Evolutionary conservation across 1,140 invertebrate species (phyloP).

Genomic region (Pristionchus pacificus): DNA sequence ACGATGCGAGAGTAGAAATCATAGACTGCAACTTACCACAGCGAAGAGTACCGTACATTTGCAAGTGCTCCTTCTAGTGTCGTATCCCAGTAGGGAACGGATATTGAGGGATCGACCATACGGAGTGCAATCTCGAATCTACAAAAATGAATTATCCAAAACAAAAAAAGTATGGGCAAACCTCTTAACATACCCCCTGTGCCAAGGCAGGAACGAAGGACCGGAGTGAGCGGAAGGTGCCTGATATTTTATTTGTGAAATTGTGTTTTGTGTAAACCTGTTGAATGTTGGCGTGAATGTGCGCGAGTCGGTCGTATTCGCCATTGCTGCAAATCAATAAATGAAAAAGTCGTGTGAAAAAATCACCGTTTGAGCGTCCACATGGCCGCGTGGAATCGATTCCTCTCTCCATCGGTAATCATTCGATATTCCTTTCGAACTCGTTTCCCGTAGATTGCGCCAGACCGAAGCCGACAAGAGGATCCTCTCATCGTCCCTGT

Average conservation of each 20-base stretch:
- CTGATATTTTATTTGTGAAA: not conserved
- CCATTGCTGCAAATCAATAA: not conserved
- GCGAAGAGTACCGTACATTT: conserved; percentile 29
- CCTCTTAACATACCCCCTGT: conserved; percentile 48
- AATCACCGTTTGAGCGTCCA: too few species aligned
- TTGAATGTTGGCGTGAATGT: conserved; percentile 3
- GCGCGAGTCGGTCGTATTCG: not conserved
- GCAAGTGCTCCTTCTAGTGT: conserved; percentile 31
- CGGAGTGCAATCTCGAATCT: conserved; percentile 38
- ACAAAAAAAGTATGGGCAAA: too few species aligned
- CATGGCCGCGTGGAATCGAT: conserved; percentile 37
- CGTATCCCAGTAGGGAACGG: conserved; percentile 42
- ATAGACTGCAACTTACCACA: too few species aligned
- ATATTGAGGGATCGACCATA: conserved; percentile 30
- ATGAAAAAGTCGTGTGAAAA: too few species aligned
- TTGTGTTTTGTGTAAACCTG: not conserved
- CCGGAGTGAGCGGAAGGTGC: conserved; percentile 45
- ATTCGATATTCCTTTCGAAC: conserved; percentile 58
- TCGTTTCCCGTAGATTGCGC: not conserved
- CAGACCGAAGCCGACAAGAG: not conserved
- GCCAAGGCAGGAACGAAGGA: conserved; percentile 53
- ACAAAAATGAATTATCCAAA: too few species aligned
- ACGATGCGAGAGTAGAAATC: too few species aligned
- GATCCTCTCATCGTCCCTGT: not conserved
- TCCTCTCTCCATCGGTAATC: conserved; percentile 50